Evolutionary conservation across 2,113 vertebrate genomes (phyloP).

Genomic region (mouse (Mus musculus)): GRCm39 chr1:183695501-183696000

Average conservation of each 20-base stretch:
- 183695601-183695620: conserved; percentile 29
- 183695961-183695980: neutral
- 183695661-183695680: neutral
- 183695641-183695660: conserved; percentile 22
- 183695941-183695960: neutral
- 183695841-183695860: neutral
- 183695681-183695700: neutral
- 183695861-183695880: neutral
- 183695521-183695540: accelerated
- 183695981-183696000: neutral
- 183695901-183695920: neutral
- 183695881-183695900: neutral
- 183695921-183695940: neutral
- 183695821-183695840: neutral
- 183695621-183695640: neutral
- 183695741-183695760: neutral
- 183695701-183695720: neutral
- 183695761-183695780: neutral
- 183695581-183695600: neutral
- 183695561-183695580: neutral
- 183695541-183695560: neutral
- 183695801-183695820: neutral
- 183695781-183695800: neutral
- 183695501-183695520: neutral
- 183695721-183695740: neutral